Evolutionary conservation across 2,797 vertebrate genomes (phyloP).

Genomic region (Enteromius fasciolatus): DNA sequence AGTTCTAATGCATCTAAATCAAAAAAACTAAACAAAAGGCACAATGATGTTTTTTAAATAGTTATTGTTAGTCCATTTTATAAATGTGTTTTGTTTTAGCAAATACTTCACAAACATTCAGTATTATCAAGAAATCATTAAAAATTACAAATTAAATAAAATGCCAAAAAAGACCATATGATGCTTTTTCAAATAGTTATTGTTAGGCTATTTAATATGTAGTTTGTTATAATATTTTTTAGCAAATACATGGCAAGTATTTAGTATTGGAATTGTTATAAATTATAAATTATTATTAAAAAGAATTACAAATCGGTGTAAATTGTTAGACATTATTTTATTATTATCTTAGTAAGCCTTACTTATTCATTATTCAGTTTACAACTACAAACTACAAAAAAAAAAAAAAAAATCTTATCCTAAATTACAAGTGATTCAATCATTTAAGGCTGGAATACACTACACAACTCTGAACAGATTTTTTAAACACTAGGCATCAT

Average conservation of each 20-base stretch:
- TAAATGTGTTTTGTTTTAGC: neutral
- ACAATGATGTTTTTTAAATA: neutral
- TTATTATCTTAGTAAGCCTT: neutral
- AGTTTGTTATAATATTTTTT: no score
- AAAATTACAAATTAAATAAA: no score
- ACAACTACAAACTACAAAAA: neutral
- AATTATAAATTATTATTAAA: neutral
- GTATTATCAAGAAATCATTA: no score
- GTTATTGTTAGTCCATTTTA: no score
- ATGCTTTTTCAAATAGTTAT: no score
- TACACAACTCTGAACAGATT: no score
- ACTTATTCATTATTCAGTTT: neutral
- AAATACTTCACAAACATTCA: neutral
- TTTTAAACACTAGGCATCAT: no score
- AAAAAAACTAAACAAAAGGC: neutral
- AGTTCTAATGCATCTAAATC: neutral
- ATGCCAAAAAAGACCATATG: no score
- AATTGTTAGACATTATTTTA: neutral
- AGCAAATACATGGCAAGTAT: neutral
- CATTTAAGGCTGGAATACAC: no score
- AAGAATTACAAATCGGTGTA: neutral
- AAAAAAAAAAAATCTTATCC: neutral
- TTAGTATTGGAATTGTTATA: neutral
- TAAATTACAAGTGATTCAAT: neutral
- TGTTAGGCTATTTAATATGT: no score